These are phyloP conservation scores for Nasonia vitripennis DNA, from an alignment of 1,140 invertebrate genomes.

Conservation along the genomic window DNA sequence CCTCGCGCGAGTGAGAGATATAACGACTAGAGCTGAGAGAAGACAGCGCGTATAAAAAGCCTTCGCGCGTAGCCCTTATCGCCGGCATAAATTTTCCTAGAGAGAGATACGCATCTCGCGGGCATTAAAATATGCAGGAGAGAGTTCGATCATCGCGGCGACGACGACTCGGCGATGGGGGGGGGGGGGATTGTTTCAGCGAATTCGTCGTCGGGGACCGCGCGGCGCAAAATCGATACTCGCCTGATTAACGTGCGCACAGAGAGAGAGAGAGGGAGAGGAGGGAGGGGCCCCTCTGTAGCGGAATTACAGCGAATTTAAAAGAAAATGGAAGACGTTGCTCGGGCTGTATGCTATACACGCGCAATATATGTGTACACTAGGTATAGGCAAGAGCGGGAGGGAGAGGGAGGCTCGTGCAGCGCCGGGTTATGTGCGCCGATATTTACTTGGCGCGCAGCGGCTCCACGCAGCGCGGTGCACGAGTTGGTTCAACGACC, in stretches of 20 bases:
- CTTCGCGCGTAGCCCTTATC: background rate
- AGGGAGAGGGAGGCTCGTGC: background rate
- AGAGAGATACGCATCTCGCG: background rate
- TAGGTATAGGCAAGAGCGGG: background rate
- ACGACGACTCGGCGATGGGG: too few relatives aligned
- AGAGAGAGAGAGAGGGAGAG: background rate
- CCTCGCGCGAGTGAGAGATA: too few relatives aligned
- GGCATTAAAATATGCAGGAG: background rate
- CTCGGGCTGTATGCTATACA: background rate
- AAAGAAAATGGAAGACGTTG: slow-evolving; percentile 8
- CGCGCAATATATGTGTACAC: background rate
- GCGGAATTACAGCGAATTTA: background rate
- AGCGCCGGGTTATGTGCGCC: background rate
- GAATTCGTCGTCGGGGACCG: background rate
- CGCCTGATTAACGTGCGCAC: background rate
- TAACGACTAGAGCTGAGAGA: too few relatives aligned
- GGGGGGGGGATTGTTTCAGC: background rate
- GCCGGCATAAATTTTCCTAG: background rate
- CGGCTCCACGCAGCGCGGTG: slow-evolving; percentile 68
- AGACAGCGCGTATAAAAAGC: background rate
- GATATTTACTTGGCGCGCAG: slow-evolving; percentile 58
- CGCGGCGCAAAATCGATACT: background rate
- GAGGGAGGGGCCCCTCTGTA: background rate
- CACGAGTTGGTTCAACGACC: slow-evolving; percentile 72
- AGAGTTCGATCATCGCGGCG: background rate